These are phyloP conservation scores for Drosophila jambulina DNA, from an alignment of 1,140 invertebrate species.

Conservation along the genomic window DNA sequence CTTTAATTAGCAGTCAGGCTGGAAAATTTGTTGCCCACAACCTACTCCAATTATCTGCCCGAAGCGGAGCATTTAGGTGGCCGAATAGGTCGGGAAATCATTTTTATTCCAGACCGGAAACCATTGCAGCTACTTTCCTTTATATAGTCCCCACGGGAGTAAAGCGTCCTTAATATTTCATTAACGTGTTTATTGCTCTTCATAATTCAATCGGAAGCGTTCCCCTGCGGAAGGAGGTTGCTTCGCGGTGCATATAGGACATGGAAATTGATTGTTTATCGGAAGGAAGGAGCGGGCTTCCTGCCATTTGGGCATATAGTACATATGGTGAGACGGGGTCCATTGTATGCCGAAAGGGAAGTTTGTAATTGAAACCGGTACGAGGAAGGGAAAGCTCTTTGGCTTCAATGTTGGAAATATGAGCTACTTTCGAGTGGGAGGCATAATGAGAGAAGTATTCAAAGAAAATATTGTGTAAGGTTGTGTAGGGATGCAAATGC, in stretches of 20 bases:
- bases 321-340: constrained; percentile 15
- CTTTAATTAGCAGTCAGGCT: constrained; percentile 27
- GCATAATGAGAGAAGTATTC: constrained; percentile 21
- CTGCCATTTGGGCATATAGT: not conserved
- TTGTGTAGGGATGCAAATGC: constrained; percentile 2
- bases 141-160: constrained; percentile 15
- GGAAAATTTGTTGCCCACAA: constrained; percentile 15
- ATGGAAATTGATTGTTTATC: constrained; percentile 32
- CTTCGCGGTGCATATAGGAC: not conserved
- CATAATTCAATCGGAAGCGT: constrained; percentile 38
- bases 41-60: constrained; percentile 30
- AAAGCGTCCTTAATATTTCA: constrained; percentile 7
- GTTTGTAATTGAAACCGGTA: constrained; percentile 37
- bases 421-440: constrained; percentile 9
- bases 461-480: constrained; percentile 4
- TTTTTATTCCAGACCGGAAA: constrained; percentile 21
- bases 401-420: constrained; percentile 18
- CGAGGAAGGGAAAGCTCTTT: constrained; percentile 29
- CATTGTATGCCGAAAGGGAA: constrained; percentile 30
- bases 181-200: constrained; percentile 51
- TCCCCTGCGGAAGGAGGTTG: constrained; percentile 4
- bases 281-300: constrained; percentile 3
- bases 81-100: constrained; percentile 3
- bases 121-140: not conserved
- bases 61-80: constrained; percentile 21